Conservation (phyloP, 2,113 vertebrate genomes). For the Rhadina sibilatrix region DNA sequence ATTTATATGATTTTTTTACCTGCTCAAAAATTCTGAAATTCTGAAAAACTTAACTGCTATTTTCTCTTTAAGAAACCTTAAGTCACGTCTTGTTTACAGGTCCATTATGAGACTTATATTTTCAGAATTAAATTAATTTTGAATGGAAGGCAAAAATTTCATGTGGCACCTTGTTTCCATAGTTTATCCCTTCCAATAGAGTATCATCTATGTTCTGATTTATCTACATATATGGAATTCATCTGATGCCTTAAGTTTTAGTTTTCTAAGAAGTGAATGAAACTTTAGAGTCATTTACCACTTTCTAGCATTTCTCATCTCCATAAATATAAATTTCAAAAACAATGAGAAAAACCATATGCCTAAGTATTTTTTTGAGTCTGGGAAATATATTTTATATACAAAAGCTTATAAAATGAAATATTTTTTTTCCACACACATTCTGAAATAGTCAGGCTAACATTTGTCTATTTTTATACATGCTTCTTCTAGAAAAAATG, state of each 20-base stretch:
- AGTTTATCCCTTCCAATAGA: not conserved
- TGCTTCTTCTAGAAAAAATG: not conserved
- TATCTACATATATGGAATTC: not conserved
- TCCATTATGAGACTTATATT: not conserved
- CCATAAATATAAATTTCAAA: not conserved
- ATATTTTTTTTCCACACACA: not conserved
- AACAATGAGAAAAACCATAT: not conserved
- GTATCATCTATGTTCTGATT: not conserved
- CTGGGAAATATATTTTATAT: not conserved
- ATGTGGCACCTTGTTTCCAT: not conserved
- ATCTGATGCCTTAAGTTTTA: not conserved
- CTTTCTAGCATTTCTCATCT: not conserved
- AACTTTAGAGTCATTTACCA: not conserved
- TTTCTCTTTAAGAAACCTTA: not conserved
- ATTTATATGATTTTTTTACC: not conserved
- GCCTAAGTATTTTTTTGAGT: not conserved
- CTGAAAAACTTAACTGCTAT: not conserved
- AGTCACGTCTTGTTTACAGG: not conserved
- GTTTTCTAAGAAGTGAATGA: not conserved
- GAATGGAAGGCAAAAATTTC: not conserved
- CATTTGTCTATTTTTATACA: not conserved
- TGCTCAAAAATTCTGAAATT: not conserved
- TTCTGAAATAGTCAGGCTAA: not conserved
- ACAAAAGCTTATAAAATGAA: not conserved
- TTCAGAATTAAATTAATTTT: not conserved